Evolutionary conservation across 1,140 invertebrate genomes (phyloP), one percentile per base, ranked within the genome.

Genomic region (Coelopa frigida): DNA sequence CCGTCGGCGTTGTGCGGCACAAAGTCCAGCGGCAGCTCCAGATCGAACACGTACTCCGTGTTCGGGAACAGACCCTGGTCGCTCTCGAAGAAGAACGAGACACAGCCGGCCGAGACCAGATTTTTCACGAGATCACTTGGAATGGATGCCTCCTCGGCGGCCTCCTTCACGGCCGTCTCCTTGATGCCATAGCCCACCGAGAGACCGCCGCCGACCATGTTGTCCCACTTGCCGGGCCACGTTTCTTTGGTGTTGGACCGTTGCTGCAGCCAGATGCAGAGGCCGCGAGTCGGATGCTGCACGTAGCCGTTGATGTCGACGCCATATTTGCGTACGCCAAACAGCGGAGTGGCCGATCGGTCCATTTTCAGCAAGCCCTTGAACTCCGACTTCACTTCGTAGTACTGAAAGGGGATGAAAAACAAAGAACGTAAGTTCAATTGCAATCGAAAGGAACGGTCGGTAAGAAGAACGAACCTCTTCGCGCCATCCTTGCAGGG

Each of bases 301-400:
- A 90, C 83, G 71, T 90, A 97, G 10, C 92, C 94, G 72, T 92
- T 95, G 43, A 97, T 91, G 65, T 93, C 89, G 21, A 94, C 87
- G 36, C 94, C 93, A 73, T 94, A 96, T 65, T 91, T 90, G 52
- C 86, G 80, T 55, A 94, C 85, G 31, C 93, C 93, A 78, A 97
- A 94, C 43, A 95, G 72, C 71, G 90, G 90, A 40, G 89, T 87
- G 27, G 89, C 90, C 51, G 87, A 88, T 52, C 92, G 76, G 68
- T 96, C 92, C 83, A 96, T 90, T 73, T 91, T 86, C 56, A 94
- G 74, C 10, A 91, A 73, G 43, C 83, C 80, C 55, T 76, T 76
- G 53, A 57, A 56, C 53, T 81, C 81, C 40, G 78, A 74, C 55
- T 84, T 81, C 12, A 95, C 87, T 71, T 89, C 87, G 70, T 89